phyloP scores from a whole-genome alignment of 2,113 vertebrate genomes.

The Pteronura brasiliensis region DNA sequence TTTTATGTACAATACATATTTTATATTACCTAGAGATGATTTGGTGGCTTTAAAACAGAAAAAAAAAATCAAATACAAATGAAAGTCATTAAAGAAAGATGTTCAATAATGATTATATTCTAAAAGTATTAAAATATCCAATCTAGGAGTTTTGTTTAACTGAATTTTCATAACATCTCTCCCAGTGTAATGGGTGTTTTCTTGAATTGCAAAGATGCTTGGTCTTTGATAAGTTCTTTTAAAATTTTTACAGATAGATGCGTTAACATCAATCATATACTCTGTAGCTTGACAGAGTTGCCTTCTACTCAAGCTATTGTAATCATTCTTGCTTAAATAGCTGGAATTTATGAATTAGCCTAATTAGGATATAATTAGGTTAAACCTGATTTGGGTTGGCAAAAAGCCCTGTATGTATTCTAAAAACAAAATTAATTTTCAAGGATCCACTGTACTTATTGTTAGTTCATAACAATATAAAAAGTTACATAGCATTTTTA shows the following conservation, averaged over 20 bases:
- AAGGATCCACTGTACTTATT: background rate
- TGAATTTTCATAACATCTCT: constrained; percentile 12
- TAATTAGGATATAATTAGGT: background rate
- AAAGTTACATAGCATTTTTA: background rate
- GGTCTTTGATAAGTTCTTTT: background rate
- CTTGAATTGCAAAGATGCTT: background rate
- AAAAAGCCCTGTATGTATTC: background rate
- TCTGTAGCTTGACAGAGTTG: background rate
- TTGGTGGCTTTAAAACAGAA: background rate
- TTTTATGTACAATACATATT: background rate
- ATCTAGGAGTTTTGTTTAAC: background rate
- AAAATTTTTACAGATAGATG: background rate
- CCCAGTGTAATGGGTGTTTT: background rate
- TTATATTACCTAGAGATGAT: background rate
- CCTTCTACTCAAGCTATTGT: background rate
- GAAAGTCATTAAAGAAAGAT: background rate
- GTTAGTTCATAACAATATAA: background rate
- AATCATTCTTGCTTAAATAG: background rate
- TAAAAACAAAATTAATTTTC: background rate
- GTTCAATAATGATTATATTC: background rate
- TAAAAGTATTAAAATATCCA: background rate
- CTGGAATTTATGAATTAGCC: background rate
- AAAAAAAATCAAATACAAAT: background rate
- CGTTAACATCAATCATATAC: background rate
- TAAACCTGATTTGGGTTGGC: background rate